Evolutionary conservation across 2,888 invertebrate genomes (phyloP).

Genomic region (Athalia cordata): DNA sequence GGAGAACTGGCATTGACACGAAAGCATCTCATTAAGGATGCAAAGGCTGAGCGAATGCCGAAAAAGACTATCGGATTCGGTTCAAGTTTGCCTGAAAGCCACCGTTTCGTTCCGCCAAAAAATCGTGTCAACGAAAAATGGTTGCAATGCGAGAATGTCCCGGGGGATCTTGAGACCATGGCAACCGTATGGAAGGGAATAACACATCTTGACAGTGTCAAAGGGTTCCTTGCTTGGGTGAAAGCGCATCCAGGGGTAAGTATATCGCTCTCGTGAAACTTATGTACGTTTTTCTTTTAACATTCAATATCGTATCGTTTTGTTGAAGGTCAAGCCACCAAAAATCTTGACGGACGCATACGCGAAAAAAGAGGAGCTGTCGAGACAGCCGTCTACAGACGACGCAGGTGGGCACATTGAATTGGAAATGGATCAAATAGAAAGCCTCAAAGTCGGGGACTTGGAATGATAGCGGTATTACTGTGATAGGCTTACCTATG

Average conservation of each 20-base stretch:
- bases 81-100: slow-evolving; percentile 74
- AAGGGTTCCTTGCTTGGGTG: slow-evolving; percentile 63
- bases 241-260: slow-evolving; percentile 56
- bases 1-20: slow-evolving; percentile 74
- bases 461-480: background rate
- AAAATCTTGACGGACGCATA: slow-evolving; percentile 47
- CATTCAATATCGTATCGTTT: background rate
- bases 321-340: slow-evolving; percentile 49
- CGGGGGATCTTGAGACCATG: slow-evolving; percentile 78
- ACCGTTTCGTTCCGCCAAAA: slow-evolving; percentile 76
- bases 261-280: background rate
- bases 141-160: slow-evolving; percentile 76
- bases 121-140: slow-evolving; percentile 76
- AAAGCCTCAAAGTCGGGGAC: slow-evolving; percentile 54
- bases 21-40: slow-evolving; percentile 75
- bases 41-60: slow-evolving; percentile 74
- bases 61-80: slow-evolving; percentile 76
- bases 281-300: background rate
- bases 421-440: slow-evolving; percentile 53
- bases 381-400: slow-evolving; percentile 49
- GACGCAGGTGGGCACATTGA: slow-evolving; percentile 51
- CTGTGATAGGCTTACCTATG: too few species aligned
- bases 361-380: slow-evolving; percentile 42
- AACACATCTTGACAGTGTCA: slow-evolving; percentile 73
- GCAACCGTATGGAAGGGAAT: slow-evolving; percentile 80